phyloP scores from a whole-genome alignment of 2,113 vertebrate genomes.

The Xenus cinereus region DNA sequence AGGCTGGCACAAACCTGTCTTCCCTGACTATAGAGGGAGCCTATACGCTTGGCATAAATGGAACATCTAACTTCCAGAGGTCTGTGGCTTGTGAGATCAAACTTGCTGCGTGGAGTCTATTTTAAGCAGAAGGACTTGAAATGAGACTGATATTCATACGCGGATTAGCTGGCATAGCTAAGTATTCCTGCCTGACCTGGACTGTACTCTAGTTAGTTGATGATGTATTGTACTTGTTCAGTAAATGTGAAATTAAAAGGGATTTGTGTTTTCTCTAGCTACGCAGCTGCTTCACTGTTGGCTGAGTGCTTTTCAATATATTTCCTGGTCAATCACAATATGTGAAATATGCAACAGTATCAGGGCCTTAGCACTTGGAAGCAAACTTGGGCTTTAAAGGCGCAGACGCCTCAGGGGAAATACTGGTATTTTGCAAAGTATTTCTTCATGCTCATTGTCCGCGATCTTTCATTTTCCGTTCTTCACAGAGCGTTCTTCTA shows the following conservation, averaged over 20 bases:
- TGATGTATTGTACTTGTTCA: slow-evolving; percentile 29
- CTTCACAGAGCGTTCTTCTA: neutral
- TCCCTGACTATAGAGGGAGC: neutral
- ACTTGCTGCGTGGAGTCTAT: neutral
- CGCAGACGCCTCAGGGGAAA: neutral
- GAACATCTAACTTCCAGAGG: neutral
- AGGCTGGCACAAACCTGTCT: neutral
- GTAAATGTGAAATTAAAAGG: slow-evolving; percentile 31
- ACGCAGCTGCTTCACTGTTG: slow-evolving; percentile 32
- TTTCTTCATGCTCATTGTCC: neutral
- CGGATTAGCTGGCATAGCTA: neutral
- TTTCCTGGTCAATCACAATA: neutral
- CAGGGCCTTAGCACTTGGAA: neutral
- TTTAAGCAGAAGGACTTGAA: neutral
- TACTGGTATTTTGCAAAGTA: neutral
- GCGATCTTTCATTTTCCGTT: neutral
- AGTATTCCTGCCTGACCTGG: neutral
- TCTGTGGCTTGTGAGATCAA: neutral
- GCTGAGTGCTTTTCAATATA: neutral
- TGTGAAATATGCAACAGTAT: neutral
- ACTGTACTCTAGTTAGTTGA: neutral
- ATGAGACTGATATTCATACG: neutral
- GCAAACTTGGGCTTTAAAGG: neutral
- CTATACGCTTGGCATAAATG: neutral
- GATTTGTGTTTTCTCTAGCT: neutral